Evolutionary conservation across 2,113 vertebrate genomes (phyloP).

Genomic region (Etia nguti): DNA sequence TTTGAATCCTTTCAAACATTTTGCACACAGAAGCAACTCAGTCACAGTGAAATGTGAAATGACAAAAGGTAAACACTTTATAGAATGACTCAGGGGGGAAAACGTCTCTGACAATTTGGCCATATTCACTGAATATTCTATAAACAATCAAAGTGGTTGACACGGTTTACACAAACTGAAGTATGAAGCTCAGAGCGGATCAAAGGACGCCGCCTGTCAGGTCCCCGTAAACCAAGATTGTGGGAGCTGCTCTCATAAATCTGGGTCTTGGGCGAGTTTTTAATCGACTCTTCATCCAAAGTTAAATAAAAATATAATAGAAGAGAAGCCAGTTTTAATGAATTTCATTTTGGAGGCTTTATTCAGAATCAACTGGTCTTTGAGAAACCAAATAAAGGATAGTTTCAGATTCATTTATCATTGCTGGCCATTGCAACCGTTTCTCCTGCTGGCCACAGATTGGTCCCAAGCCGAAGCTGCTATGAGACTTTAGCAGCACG

Average conservation of each 20-base stretch:
- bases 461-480: neutral
- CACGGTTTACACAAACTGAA: neutral
- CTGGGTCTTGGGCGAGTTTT: neutral
- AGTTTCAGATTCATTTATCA: neutral
- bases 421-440: neutral
- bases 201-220: neutral
- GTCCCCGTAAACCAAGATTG: neutral
- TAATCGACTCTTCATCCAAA: neutral
- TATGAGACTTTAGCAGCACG: neutral
- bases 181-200: neutral
- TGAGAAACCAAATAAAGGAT: neutral
- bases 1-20: slow-evolving; percentile 16
- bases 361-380: neutral
- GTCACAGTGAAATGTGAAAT: neutral
- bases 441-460: neutral
- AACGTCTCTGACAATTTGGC: neutral
- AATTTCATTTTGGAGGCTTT: neutral
- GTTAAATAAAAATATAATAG: neutral
- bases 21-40: neutral
- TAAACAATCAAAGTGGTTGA: neutral
- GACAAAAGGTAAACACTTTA: neutral
- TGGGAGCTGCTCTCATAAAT: neutral
- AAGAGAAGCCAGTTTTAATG: neutral
- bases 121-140: neutral
- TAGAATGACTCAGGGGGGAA: neutral